Evolutionary conservation across 2,888 invertebrate genomes (phyloP).

Genomic region (Patella depressa): DNA sequence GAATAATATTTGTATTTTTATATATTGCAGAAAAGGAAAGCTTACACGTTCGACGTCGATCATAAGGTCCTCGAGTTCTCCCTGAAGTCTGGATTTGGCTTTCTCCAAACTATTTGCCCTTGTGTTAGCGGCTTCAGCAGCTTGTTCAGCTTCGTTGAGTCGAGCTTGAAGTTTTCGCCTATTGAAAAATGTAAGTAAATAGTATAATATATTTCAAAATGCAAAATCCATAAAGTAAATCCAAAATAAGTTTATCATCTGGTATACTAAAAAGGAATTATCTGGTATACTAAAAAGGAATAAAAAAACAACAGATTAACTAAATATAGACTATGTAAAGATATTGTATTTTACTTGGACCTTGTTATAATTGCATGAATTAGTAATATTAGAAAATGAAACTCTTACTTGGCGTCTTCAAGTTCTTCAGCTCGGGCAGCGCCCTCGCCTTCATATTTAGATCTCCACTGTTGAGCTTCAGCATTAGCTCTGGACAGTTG

Average conservation of each 20-base stretch:
- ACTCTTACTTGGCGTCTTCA: constrained; percentile 66
- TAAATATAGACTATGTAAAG: no score
- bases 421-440: constrained; percentile 74
- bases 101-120: constrained; percentile 96
- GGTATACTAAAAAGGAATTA: no score
- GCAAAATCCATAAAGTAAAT: neutral
- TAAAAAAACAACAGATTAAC: no score
- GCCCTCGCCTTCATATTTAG: constrained; percentile 92
- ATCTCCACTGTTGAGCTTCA: constrained; percentile 96
- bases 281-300: no score
- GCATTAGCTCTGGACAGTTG: constrained; percentile 98
- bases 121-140: constrained; percentile 96
- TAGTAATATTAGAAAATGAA: neutral
- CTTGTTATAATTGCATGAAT: neutral
- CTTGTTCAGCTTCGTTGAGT: constrained; percentile 95
- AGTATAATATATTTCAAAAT: neutral
- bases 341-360: neutral
- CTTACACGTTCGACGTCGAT: constrained; percentile 88
- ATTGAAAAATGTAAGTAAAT: neutral
- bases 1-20: no score
- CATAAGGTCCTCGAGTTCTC: constrained; percentile 96
- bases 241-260: neutral
- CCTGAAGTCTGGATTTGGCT: constrained; percentile 95
- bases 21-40: no score
- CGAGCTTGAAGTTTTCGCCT: constrained; percentile 86